These are phyloP conservation scores for Pentamera pediparva DNA, from an alignment of 53 echinoderm and acorn worm species.

Conservation along the genomic window DNA sequence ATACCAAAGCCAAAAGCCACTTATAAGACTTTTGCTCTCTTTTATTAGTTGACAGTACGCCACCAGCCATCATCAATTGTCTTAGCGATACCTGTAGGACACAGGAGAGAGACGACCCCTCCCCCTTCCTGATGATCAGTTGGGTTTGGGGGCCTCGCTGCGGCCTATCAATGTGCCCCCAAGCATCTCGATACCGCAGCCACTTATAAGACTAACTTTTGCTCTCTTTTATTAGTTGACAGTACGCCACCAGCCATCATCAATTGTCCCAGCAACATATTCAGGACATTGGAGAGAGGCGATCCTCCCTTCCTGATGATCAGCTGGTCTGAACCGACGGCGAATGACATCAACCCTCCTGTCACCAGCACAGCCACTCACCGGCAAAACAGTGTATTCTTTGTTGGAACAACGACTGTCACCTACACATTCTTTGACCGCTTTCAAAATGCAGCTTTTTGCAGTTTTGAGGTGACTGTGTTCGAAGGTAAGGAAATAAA, in stretches of 20 bases:
- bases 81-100: too few relatives aligned
- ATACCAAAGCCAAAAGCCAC: too few relatives aligned
- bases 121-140: too few relatives aligned
- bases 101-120: too few relatives aligned
- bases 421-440: conserved; percentile 46
- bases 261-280: conserved; percentile 8
- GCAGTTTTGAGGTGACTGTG: conserved; percentile 38
- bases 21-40: not conserved
- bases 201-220: too few relatives aligned
- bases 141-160: too few relatives aligned
- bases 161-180: too few relatives aligned
- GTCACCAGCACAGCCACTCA: conserved; percentile 4
- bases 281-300: conserved; percentile 12
- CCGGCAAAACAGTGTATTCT: conserved; percentile 21
- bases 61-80: too few relatives aligned
- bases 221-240: conserved; percentile 26
- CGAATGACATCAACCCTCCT: not conserved
- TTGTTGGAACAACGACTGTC: conserved; percentile 47
- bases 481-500: conserved; percentile 36
- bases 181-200: too few relatives aligned
- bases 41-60: too few relatives aligned
- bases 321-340: not conserved
- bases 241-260: not conserved
- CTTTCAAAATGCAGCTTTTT: conserved; percentile 13
- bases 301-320: not conserved